A percentile compares a stretch with the other conserved stretches of the same genome.
Conservation (phyloP, 2,113 vertebrate species). For the Gopherus flavomarginatus region DNA sequence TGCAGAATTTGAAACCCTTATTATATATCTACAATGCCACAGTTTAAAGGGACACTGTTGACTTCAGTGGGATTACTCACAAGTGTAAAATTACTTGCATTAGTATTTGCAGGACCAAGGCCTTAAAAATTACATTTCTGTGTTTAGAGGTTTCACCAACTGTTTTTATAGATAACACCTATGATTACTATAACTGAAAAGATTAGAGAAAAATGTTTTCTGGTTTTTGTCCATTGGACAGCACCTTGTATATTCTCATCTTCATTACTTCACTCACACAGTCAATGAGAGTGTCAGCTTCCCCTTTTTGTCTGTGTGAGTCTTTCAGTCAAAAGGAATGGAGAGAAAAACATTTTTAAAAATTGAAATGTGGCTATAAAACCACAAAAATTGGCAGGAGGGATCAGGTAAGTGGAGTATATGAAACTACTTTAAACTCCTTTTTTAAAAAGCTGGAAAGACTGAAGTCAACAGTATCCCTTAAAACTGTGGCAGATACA, state of each 20-base stretch:
- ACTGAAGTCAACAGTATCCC: neutral
- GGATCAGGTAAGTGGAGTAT: neutral
- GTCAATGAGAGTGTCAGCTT: neutral
- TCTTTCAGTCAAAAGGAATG: rapidly evolving
- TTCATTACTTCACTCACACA: neutral
- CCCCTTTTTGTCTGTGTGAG: neutral
- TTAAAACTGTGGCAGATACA: neutral
- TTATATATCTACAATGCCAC: neutral
- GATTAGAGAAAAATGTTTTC: neutral
- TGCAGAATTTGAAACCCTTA: rapidly evolving
- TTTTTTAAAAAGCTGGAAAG: neutral
- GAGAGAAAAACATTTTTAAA: neutral
- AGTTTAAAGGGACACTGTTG: neutral
- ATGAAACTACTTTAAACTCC: neutral
- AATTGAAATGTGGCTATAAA: neutral
- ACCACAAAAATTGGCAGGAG: neutral
- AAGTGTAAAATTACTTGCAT: neutral
- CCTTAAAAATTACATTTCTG: neutral
- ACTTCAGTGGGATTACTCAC: neutral
- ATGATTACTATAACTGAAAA: neutral
- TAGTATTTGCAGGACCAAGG: neutral
- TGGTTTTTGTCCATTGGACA: neutral
- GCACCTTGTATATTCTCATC: rapidly evolving
- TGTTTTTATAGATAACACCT: neutral
- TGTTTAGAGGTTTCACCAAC: neutral